Evolutionary conservation across 2,888 invertebrate genomes (phyloP).

Genomic region (Drosophila anceps): DNA sequence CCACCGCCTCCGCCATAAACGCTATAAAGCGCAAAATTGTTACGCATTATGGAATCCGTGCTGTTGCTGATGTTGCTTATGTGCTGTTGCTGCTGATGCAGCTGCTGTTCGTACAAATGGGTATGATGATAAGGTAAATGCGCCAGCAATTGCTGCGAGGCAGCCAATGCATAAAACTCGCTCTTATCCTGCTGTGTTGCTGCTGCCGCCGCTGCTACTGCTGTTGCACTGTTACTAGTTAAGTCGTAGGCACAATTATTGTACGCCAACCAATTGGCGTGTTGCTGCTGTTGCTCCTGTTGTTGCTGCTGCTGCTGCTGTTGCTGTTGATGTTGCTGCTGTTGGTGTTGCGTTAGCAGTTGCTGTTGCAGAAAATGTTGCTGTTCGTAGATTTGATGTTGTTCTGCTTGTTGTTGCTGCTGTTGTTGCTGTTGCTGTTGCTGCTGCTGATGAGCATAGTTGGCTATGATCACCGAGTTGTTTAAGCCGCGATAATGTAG

Average conservation of each 20-base stretch:
- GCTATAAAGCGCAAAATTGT: conserved; percentile 79
- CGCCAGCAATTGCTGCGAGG: conserved; percentile 67
- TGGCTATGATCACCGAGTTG: conserved; percentile 84
- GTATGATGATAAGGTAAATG: conserved; percentile 61
- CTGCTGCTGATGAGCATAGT: conserved; percentile 69
- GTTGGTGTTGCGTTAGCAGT: conserved; percentile 66
- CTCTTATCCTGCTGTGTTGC: conserved; percentile 59
- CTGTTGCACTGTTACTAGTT: conserved; percentile 57
- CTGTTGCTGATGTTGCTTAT: conserved; percentile 53
- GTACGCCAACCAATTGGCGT: conserved; percentile 61
- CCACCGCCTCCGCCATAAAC: conserved; percentile 62
- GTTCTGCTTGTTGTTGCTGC: conserved; percentile 56
- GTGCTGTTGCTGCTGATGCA: conserved; percentile 42
- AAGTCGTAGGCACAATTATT: conserved; percentile 62
- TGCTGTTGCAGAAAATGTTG: conserved; percentile 66
- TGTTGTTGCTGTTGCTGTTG: conserved; percentile 67
- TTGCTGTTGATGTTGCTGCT: conserved; percentile 74
- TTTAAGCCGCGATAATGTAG: conserved; percentile 83
- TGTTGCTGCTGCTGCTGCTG: conserved; percentile 65
- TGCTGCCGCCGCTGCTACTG: conserved; percentile 44
- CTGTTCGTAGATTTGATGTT: conserved; percentile 68
- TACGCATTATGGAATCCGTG: conserved; percentile 82
- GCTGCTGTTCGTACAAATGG: conserved; percentile 68
- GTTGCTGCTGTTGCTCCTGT: conserved; percentile 66
- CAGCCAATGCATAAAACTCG: conserved; percentile 64